Conservation (phyloP, 2,797 vertebrate genomes). For the Lycodopsis pacificus region DNA sequence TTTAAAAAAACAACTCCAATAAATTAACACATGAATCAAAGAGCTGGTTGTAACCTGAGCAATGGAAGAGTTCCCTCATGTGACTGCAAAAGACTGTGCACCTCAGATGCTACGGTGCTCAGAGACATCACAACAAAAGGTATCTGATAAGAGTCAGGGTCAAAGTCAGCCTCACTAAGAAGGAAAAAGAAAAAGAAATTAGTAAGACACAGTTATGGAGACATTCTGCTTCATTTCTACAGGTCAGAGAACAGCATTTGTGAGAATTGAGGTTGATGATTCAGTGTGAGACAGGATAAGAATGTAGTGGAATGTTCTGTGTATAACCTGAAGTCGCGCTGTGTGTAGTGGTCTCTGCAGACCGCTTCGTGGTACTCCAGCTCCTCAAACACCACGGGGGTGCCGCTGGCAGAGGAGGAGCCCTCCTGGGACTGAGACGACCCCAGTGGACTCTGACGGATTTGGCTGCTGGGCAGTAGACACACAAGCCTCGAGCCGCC, state of each 20-base stretch:
- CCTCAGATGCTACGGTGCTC: constrained; percentile 92
- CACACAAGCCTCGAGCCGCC: constrained; percentile 91
- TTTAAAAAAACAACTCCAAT: background rate
- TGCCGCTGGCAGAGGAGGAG: constrained; percentile 92
- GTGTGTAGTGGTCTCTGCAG: constrained; percentile 91
- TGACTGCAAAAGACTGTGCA: constrained; percentile 93
- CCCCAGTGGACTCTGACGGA: constrained; percentile 92
- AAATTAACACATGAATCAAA: background rate
- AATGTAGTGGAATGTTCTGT: background rate
- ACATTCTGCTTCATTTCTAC: background rate
- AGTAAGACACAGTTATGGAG: background rate
- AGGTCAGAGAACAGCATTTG: background rate
- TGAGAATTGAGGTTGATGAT: background rate
- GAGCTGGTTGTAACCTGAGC: constrained; percentile 86
- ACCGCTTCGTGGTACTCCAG: constrained; percentile 96
- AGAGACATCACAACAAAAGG: constrained; percentile 93
- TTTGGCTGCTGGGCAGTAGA: constrained; percentile 90
- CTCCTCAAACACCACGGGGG: constrained; percentile 96
- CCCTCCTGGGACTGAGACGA: constrained; percentile 94
- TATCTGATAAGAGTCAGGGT: constrained; percentile 94
- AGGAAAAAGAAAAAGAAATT: background rate
- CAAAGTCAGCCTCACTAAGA: constrained; percentile 94
- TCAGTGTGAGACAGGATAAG: background rate
- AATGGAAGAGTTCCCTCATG: constrained; percentile 96
- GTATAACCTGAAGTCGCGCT: constrained; percentile 89